Percentiles rank a stretch among this genome's conserved stretches.
phyloP scores from a whole-genome alignment of 2,797 vertebrate genomes.

The Phyllotis vaccarum region DNA sequence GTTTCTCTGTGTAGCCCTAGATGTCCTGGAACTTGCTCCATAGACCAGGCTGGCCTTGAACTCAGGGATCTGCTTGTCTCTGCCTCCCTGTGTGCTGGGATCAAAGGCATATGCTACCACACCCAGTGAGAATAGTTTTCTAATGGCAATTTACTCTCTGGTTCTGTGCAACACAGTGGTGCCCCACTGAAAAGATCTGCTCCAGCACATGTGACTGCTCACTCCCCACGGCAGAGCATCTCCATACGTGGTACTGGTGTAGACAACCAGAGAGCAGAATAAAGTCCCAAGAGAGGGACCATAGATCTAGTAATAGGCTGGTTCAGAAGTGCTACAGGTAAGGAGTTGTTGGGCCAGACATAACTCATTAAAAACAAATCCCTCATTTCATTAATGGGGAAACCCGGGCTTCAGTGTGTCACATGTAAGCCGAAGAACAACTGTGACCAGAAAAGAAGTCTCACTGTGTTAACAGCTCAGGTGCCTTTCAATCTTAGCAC shows the following conservation, averaged over 20 bases:
- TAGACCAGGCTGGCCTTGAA: not conserved
- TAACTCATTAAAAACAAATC: not conserved
- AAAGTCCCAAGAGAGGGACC: slow-evolving; percentile 11
- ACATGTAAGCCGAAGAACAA: not conserved
- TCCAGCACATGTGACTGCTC: slow-evolving; percentile 65
- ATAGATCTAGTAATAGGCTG: slow-evolving; percentile 12
- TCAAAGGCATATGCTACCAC: not conserved
- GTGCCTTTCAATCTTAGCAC: not conserved
- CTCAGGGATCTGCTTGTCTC: not conserved
- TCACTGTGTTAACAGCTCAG: not conserved
- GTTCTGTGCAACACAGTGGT: slow-evolving; percentile 75
- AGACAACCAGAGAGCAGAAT: not conserved
- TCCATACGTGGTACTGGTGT: not conserved
- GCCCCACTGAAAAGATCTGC: slow-evolving; percentile 60
- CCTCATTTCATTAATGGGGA: not conserved
- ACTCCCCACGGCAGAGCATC: slow-evolving; percentile 57
- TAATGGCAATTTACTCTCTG: not conserved
- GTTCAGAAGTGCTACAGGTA: not conserved
- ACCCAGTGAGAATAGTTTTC: not conserved
- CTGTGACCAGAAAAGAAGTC: slow-evolving; percentile 19
- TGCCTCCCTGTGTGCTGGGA: not conserved
- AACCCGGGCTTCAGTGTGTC: not conserved
- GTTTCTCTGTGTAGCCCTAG: not conserved
- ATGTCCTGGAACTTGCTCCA: not conserved
- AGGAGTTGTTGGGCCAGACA: not conserved